Conservation (phyloP, 2,797 vertebrate species). For the Forpus xanthops region DNA sequence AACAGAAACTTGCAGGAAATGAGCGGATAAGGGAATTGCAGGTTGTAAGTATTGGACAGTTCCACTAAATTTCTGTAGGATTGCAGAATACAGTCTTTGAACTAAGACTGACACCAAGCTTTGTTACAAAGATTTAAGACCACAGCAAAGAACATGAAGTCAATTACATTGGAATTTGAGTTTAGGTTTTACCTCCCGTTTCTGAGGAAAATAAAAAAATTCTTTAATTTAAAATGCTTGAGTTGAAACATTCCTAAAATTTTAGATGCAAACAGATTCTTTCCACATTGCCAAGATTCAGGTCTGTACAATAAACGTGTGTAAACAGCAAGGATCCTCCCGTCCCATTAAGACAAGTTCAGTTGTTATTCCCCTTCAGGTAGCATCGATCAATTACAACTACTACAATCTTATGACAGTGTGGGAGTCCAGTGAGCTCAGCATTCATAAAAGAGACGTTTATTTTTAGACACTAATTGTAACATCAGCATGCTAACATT, state of each 20-base stretch:
- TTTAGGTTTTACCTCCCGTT: not conserved
- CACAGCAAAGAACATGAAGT: not conserved
- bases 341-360: not conserved
- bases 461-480: not conserved
- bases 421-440: not conserved
- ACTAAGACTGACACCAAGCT: not conserved
- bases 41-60: rapidly evolving
- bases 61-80: not conserved
- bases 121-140: not conserved
- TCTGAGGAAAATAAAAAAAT: not conserved
- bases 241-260: rapidly evolving
- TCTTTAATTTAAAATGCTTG: not conserved
- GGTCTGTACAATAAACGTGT: rapidly evolving
- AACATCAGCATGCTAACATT: not conserved
- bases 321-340: not conserved
- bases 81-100: not conserved
- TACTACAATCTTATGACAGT: not conserved
- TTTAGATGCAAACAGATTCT: not conserved
- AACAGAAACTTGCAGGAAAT: not conserved
- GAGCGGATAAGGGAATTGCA: not conserved
- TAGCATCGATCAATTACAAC: not conserved
- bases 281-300: not conserved
- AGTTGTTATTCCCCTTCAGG: not conserved
- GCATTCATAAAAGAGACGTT: not conserved
- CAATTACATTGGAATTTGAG: not conserved